Base-by-base conservation (phyloP, 2,797 vertebrate species). In the Crocidura indochinensis region DNA sequence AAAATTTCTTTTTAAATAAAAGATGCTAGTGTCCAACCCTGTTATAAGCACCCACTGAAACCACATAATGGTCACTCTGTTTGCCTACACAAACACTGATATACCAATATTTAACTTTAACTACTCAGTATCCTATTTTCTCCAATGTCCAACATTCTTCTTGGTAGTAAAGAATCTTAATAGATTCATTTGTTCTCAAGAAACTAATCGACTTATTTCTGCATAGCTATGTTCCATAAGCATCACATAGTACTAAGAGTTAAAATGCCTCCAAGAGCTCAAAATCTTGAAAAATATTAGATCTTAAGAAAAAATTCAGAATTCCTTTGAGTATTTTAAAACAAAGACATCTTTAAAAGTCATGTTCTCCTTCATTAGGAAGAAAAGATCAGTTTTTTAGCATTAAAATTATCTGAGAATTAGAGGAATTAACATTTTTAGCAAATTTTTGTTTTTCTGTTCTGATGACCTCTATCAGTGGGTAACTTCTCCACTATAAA, bases 41-140 rank as follows among this genome's bases (percentile, higher is more conserved):
- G 80, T 68, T 97, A 94, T 95, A 95, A 97, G 92, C 94, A 96
- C 84, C 77, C 96, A 97, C 95, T 98, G 97, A 97, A 93, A 73
- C 62, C 90, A 96, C 87, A 98, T 96, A 98, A 98, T 94, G 1
- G 96, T 72, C 95, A 92, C 96, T 98, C 95, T 98, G 97, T 98
- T 95, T 97, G 95, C 84, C 90, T 95, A 93, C 93, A 95, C 74
- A 95, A 92, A 82, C 84, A 91, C 83, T 94, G 92, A 91, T 84
- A 87, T 56, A 96, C 83, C 88, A 96, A 87, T 96, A 97, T 96
- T 97, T 96, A 97, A 97, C 94, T 96, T 38, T 38, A n/a, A n/a
- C n/a, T n/a, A 38, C 95, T 47, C 53, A 94, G 92, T 89, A 76
- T 76, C 69, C 94, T 94, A 82, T 76, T 90, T 91, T 90, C 62